phyloP scores from a whole-genome alignment of 2,113 vertebrate genomes.

The Conger conger region DNA sequence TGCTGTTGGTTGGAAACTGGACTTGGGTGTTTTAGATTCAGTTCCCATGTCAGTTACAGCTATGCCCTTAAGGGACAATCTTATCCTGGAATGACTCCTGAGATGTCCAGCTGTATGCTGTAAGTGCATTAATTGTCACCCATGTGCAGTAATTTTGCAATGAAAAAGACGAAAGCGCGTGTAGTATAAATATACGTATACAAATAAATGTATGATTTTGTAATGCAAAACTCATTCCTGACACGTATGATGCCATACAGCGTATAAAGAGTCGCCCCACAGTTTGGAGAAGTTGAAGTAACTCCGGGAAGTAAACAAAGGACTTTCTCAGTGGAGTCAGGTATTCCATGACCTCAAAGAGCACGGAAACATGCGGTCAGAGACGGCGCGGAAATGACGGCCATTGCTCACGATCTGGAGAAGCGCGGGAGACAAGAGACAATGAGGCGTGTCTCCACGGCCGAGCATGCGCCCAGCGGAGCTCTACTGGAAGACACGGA shows the following conservation, averaged over 20 bases:
- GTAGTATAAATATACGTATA: background rate
- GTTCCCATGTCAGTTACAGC: background rate
- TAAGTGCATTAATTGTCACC: background rate
- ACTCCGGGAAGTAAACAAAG: background rate
- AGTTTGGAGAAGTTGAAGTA: background rate
- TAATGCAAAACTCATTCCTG: background rate
- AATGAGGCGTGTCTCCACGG: background rate
- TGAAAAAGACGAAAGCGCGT: background rate
- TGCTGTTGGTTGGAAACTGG: background rate
- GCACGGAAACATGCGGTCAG: background rate
- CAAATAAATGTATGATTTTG: background rate
- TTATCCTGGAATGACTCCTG: background rate
- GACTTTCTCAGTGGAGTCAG: background rate
- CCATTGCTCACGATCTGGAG: constrained; percentile 5
- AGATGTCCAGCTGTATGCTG: background rate
- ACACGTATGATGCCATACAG: background rate
- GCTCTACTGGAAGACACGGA: background rate
- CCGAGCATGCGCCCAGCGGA: background rate
- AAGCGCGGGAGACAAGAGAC: background rate
- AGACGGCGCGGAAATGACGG: background rate
- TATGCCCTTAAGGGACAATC: background rate
- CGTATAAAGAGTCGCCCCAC: background rate
- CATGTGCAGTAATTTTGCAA: background rate
- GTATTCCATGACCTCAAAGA: background rate
- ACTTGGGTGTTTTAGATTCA: background rate